Evolutionary conservation across 53 echinoderm and acorn worm species (phyloP), one percentile per base, ranked within the genome.

Genomic region (Henricia sp.): DNA sequence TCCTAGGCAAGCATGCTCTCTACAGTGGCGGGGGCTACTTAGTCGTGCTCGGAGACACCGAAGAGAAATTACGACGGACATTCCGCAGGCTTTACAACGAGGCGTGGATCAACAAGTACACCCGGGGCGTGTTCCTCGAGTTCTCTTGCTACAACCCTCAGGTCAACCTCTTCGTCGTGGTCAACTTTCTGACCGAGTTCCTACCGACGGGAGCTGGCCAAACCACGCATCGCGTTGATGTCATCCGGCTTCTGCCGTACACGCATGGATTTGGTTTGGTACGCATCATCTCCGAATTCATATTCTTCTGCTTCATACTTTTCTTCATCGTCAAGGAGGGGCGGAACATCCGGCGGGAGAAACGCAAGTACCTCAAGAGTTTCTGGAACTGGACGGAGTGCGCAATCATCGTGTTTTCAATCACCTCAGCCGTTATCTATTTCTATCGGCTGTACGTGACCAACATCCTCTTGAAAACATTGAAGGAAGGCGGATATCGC

Each of bases 321-420:
- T 96, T 94, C 86, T 94, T 94, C 88, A 72, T 92, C 67, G 57
- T 92, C 41, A 92, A 92, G 43, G 94, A 96, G 73, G 13, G 94
- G 30, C 87, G 92, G 58, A 82, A 87, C 63, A 50, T 90, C 35
- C 66, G 94, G 36, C 85, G 89, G 36, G 85, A 91, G 60, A 84
- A 84, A 35, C 85, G 68, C 13, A 64, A 76, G 37, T 96, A 96
- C 83, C 55, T 85, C 0, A 75, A 84, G 35, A 70, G 82, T 52
- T 92, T 97, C 74, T 97, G 97, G 97, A 97, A 97, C 72, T 71
- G 85, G 64, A 82, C 82, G 1, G 97, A 97, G 70, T 86, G 87
- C 58, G 67, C 65, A 67, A 94, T 94, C 62, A 91, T 97, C 14
- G 77, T 44, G 6, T 92, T 94, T 48, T 90, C 97, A 37, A 73